Evolutionary conservation across 1,140 invertebrate species (phyloP), one percentile per base, ranked within the genome.

Genomic region (Zaprionus camerounensis): DNA sequence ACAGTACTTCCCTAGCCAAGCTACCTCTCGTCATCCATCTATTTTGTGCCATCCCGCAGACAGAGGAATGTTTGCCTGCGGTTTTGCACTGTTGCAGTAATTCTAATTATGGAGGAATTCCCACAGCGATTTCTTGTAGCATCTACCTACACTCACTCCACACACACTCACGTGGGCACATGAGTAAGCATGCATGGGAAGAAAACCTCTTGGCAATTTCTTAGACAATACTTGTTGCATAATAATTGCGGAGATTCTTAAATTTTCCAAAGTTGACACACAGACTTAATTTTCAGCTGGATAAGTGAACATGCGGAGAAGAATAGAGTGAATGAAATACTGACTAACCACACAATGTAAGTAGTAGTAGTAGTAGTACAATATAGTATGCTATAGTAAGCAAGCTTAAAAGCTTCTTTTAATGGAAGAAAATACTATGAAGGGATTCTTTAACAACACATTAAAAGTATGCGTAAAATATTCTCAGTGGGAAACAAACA

Each of bases 161-260:
- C 53, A 61, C 15, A 44, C 66, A 53, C 28, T 36, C 62, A 28
- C 59, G 34, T 24, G 17, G 26, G 17, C 36, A 62, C 56, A 38
- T 28, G 44, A 46, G 26, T 63, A 31, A 31, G 28, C 28, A 34
- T 56, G 41, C 41, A 17, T 6, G n/a, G 7, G n/a, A 46, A 46
- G 41, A 17, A 63, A 62, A 56, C 76, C 46, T 59, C 41, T 53
- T 20, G 53, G 55, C 53, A 75, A 75, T 83, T 72, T 66, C 64
- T 56, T 12, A 69, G 74, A 81, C 71, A 83, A 72, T 78, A 88
- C 83, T 88, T 87, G 83, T 88, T 88, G 83, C 78, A 81, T 88
- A 88, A 75, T 73, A 81, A 80, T 71, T 75, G 51, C 56, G 17
- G 36, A 56, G 63, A 64, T 46, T 26, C 22, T 22, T 3, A 59